Evolutionary conservation across 1,140 invertebrate genomes (phyloP).

Genomic region (Penaeus chinensis): DNA sequence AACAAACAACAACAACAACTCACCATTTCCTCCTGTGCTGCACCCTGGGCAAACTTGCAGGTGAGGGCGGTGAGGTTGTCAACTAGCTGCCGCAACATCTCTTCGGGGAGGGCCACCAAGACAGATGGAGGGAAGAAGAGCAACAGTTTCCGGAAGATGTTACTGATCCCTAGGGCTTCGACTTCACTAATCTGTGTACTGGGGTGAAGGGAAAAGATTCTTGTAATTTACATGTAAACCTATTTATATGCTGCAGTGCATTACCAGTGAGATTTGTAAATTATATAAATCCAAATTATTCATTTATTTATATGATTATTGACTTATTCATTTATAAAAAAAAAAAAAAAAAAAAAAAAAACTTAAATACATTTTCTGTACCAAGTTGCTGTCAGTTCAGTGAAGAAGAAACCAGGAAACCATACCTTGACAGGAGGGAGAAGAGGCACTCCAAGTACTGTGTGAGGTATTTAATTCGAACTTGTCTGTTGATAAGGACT

Average conservation of each 20-base stretch:
- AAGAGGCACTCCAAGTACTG: constrained; percentile 79
- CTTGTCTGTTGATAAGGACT: constrained; percentile 74
- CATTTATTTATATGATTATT: too few species aligned
- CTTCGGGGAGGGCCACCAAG: constrained; percentile 69
- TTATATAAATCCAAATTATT: too few species aligned
- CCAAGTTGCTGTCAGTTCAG: too few species aligned
- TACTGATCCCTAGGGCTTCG: constrained; percentile 70
- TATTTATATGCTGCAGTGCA: too few species aligned
- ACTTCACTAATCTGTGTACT: constrained; percentile 74
- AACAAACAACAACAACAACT: constrained; percentile 59
- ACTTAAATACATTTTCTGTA: too few species aligned
- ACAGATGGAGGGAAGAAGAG: constrained; percentile 74
- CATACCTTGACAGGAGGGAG: constrained; percentile 71
- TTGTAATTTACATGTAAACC: too few species aligned
- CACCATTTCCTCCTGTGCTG: constrained; percentile 81
- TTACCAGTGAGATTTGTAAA: too few species aligned
- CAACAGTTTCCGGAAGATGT: constrained; percentile 70
- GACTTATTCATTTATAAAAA: too few species aligned
- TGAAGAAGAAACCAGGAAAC: too few species aligned
- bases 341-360: too few species aligned
- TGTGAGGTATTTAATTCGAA: constrained; percentile 77
- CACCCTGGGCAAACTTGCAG: constrained; percentile 79
- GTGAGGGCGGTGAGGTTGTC: constrained; percentile 80
- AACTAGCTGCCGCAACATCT: constrained; percentile 70
- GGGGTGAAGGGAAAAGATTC: constrained; percentile 68